Conservation (phyloP, 2,888 invertebrate species). For the Pandemis corylana region DNA sequence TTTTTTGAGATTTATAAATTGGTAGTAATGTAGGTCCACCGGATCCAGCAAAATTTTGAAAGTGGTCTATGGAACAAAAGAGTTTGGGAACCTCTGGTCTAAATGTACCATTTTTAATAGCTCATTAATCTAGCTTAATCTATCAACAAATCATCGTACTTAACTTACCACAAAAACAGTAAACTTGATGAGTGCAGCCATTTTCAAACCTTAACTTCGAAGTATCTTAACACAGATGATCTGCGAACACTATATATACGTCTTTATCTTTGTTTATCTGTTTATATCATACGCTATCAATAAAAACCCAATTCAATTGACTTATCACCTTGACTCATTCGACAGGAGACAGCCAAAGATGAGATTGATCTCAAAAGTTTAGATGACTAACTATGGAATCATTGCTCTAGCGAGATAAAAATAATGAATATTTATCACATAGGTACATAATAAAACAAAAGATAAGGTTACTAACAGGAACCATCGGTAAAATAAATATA, state of each 20-base stretch:
- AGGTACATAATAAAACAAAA: too few species aligned
- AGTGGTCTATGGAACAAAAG: too few species aligned
- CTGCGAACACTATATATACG: not conserved
- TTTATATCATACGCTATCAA: slow-evolving; percentile 20
- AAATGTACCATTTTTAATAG: too few species aligned
- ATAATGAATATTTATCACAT: too few species aligned
- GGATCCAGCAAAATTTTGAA: too few species aligned
- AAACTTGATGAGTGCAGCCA: slow-evolving; percentile 28
- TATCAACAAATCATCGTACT: not conserved
- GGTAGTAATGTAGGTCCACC: too few species aligned
- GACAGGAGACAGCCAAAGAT: not conserved
- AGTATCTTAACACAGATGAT: slow-evolving; percentile 1
- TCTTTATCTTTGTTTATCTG: slow-evolving; percentile 16
- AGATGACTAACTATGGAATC: not conserved
- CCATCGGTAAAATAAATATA: too few species aligned
- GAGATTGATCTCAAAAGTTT: slow-evolving; percentile 7
- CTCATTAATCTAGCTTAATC: not conserved
- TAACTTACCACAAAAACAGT: slow-evolving; percentile 30
- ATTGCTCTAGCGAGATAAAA: not conserved
- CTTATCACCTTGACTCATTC: slow-evolving; percentile 12
- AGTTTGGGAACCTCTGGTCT: too few species aligned
- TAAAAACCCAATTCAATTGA: slow-evolving; percentile 4
- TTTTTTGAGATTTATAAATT: too few species aligned
- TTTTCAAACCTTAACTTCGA: slow-evolving; percentile 11
- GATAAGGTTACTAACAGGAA: too few species aligned